Conservation (phyloP, 2,113 vertebrate species). For the Dicerorhinus sumatrensis region DNA sequence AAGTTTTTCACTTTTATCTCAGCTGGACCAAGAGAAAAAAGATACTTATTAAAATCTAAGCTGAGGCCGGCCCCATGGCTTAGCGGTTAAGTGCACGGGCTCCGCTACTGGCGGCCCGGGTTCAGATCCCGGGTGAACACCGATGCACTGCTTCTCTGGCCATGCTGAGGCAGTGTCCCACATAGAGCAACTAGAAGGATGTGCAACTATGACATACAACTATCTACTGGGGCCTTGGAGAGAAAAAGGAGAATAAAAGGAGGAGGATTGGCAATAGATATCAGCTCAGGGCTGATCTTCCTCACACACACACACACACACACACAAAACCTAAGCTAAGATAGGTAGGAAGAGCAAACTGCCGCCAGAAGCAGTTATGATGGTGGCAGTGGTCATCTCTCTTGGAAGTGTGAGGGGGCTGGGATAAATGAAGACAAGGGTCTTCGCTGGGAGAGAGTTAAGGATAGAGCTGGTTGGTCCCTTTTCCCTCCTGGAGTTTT, state of each 20-base stretch:
- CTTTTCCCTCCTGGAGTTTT: neutral
- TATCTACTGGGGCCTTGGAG: too few species aligned
- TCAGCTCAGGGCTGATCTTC: too few species aligned
- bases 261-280: too few species aligned
- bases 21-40: constrained; percentile 6
- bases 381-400: neutral
- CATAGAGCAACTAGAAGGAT: too few species aligned
- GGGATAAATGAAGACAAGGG: neutral
- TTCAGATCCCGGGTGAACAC: too few species aligned
- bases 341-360: neutral
- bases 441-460: neutral
- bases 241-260: too few species aligned
- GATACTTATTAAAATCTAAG: neutral
- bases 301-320: too few species aligned
- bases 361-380: neutral
- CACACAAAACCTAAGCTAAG: neutral
- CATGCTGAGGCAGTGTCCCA: too few species aligned
- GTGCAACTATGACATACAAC: too few species aligned
- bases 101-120: too few species aligned
- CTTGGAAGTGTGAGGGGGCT: neutral
- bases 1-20: neutral
- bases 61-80: neutral
- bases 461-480: neutral
- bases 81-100: too few species aligned
- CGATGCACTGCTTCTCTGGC: too few species aligned